Percentiles rank a stretch among this genome's conserved stretches.
Conservation (phyloP, 2,888 invertebrate genomes). For the Pilophorus perplexus region DNA sequence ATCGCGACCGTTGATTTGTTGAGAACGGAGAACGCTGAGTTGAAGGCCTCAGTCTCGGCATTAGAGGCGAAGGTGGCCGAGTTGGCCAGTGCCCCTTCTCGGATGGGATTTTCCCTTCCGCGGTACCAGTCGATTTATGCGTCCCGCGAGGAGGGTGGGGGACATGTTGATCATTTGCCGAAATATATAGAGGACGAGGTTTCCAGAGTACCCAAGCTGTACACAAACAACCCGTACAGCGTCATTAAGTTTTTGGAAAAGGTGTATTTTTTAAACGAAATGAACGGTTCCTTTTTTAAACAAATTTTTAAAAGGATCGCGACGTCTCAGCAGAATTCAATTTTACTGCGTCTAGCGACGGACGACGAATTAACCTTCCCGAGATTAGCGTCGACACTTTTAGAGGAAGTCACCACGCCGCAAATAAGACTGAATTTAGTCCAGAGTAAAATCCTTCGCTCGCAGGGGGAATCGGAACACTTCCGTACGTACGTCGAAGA, state of each 20-base stretch:
- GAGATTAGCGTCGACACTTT: background rate
- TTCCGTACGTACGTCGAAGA: conserved; percentile 14
- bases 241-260: conserved; percentile 5
- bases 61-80: no score
- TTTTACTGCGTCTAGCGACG: conserved; percentile 1
- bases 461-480: background rate
- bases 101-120: no score
- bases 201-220: background rate
- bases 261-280: background rate
- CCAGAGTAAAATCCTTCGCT: conserved; percentile 9
- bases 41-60: no score
- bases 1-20: no score
- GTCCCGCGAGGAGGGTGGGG: background rate
- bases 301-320: conserved; percentile 12
- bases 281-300: background rate
- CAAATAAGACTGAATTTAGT: conserved; percentile 12
- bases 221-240: background rate
- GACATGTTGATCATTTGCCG: background rate
- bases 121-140: no score
- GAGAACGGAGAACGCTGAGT: no score
- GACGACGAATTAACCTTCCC: background rate
- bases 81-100: no score
- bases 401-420: conserved; percentile 22
- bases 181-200: conserved; percentile 2
- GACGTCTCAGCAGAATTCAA: conserved; percentile 5